phyloP scores from a whole-genome alignment of 1,140 invertebrate species.

The Zeugodacus cucurbitae region DNA sequence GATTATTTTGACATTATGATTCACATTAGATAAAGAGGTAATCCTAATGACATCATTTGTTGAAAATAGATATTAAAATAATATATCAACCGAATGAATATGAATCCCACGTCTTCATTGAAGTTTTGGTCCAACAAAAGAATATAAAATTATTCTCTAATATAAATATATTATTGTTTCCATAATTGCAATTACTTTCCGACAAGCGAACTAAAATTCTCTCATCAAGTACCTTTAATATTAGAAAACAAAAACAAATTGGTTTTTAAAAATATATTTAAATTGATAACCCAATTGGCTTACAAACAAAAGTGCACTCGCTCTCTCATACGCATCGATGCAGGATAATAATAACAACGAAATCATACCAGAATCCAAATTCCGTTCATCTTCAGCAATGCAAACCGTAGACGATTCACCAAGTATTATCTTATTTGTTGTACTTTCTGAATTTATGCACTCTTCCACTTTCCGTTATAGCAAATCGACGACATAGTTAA shows the following conservation, averaged over 20 bases:
- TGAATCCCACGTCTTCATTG: too few species aligned
- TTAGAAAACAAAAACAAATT: neutral
- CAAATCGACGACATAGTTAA: conserved; percentile 82
- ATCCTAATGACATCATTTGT: too few species aligned
- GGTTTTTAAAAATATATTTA: neutral
- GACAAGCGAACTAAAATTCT: neutral
- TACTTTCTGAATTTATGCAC: neutral
- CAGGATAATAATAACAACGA: neutral
- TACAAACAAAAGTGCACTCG: neutral
- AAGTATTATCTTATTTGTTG: neutral
- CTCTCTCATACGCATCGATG: neutral
- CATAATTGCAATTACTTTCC: neutral
- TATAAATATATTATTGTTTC: neutral
- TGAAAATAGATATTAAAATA: too few species aligned
- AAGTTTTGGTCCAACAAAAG: too few species aligned
- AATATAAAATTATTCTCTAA: neutral
- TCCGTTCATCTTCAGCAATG: neutral
- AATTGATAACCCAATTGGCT: neutral
- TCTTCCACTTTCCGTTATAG: conserved; percentile 66
- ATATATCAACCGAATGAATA: too few species aligned
- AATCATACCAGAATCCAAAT: conserved; percentile 10
- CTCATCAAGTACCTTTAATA: neutral
- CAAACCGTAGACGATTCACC: neutral
- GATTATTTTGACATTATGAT: too few species aligned
- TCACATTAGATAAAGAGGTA: too few species aligned